Percentiles rank a stretch among this genome's conserved stretches.
These are phyloP conservation scores for Ctena decussata DNA, from an alignment of 2,888 invertebrate species.

Conservation along the genomic window DNA sequence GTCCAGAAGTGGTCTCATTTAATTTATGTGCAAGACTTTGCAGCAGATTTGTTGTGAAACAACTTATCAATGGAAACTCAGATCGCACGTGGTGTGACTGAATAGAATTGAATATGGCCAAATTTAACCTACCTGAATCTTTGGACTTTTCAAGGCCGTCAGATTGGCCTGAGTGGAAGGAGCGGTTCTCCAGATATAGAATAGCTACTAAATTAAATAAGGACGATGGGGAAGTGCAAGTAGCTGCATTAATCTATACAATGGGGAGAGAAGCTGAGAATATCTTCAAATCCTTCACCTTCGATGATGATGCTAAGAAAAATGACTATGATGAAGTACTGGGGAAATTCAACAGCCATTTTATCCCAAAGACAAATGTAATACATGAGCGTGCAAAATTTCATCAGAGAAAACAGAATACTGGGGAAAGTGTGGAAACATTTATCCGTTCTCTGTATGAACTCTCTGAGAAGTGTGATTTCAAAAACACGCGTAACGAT, in stretches of 20 bases:
- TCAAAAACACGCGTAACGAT: conserved; percentile 10
- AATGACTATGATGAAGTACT: conserved; percentile 38
- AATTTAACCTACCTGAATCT: conserved; percentile 20
- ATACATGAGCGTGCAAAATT: conserved; percentile 56
- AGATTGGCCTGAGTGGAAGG: conserved; percentile 57
- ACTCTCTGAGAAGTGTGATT: conserved; percentile 45
- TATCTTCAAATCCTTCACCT: conserved; percentile 43
- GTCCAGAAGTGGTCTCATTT: no score
- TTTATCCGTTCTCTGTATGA: conserved; percentile 40
- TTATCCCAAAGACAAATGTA: conserved; percentile 46
- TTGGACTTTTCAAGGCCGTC: conserved; percentile 30
- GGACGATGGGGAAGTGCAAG: conserved; percentile 47
- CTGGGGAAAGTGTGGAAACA: conserved; percentile 48
- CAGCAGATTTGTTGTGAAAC: no score
- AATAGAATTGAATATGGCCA: conserved; percentile 10
- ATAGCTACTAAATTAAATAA: conserved; percentile 54
- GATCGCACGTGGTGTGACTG: no score
- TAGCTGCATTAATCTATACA: conserved; percentile 45
- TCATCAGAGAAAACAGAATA: conserved; percentile 29
- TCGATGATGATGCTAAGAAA: conserved; percentile 12
- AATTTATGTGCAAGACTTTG: no score
- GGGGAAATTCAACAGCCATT: conserved; percentile 41
- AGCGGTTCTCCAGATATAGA: conserved; percentile 42
- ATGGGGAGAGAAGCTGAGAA: conserved; percentile 56
- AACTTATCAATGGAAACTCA: no score